Conservation (phyloP, 2,113 vertebrate species). For the Drymodes brunneopygia region DNA sequence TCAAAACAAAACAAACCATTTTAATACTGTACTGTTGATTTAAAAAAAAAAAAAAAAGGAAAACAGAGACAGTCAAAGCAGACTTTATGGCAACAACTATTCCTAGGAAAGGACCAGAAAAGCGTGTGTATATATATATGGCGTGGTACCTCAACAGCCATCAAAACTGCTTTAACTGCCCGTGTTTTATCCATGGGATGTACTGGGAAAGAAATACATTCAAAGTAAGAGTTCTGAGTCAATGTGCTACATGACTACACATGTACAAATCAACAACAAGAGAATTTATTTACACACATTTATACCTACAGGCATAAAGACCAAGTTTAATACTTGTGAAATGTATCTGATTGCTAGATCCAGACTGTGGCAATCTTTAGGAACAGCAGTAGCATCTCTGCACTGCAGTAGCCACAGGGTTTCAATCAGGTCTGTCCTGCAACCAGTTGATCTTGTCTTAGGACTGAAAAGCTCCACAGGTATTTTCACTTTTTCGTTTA, state of each 20-base stretch:
- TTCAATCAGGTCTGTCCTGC: not conserved
- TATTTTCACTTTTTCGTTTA: not conserved
- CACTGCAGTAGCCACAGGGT: not conserved
- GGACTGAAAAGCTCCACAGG: not conserved
- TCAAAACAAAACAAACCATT: not conserved
- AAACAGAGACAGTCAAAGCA: not conserved
- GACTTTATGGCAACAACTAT: not conserved
- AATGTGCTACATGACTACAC: not conserved
- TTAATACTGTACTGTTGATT: not conserved
- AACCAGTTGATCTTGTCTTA: not conserved
- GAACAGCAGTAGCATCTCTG: not conserved
- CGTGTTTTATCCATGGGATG: not conserved
- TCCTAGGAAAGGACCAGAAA: not conserved
- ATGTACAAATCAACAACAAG: not conserved
- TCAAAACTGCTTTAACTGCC: not conserved
- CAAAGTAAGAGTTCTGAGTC: not conserved
- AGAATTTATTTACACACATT: not conserved
- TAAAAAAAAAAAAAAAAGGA: not conserved
- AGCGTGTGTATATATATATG: not conserved
- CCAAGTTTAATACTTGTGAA: constrained; percentile 25
- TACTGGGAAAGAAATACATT: constrained; percentile 28
- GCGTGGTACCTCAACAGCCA: not conserved
- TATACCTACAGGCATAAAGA: not conserved
- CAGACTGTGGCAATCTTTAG: not conserved
- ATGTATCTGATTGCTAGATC: not conserved